Base-by-base conservation (phyloP, 2,888 invertebrate genomes). In the Cyrtodaria siliqua region DNA sequence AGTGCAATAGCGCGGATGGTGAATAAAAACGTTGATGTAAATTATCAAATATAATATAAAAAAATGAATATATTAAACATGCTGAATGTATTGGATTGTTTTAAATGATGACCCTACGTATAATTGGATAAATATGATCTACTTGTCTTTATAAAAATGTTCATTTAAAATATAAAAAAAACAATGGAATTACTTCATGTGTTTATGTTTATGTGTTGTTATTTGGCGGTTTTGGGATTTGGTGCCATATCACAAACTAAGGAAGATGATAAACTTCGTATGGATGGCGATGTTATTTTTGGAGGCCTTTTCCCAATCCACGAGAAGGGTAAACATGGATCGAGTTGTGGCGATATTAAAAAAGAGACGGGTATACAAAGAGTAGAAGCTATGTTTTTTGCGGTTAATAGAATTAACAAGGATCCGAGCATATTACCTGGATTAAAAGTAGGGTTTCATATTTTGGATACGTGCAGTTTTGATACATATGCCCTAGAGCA, bases 261-360 rank as follows among this genome's bases (percentile, higher is more conserved):
- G 20, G 85, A 85, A 8, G 81, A 83, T 18, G 71, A 68, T 24
- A 90, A 90, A 75, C 81, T 91, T 29, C 79, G 85, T 23, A 62
- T 79, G 0, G 88, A 90, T 18, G 95, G 95, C 1, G 94, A 95
- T 81, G 92, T 95, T 33, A 92, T 94, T 59, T 92, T 95, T 60
- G 95, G 95, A 0, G 95, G 95, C 1, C 92, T 95, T 16, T 94
- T 95, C 87, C 95, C 95, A 1, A 94, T 95, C 83, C 95, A 95
- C 87, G 95, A 95, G 77, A 93, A 94, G 85, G 93, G 91, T 50
- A 85, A 83, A 55, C 73, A 79, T 23, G 93, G 90, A 14, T 86
- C 88, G 50, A 90, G 77, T 12, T 94, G 94, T 80, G 94, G 94
- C 2, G 87, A 88, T 59, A 92, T 94, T 40, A 94, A 94, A 80